These are phyloP conservation scores for Bufo gargarizans DNA, from an alignment of 2,113 vertebrate genomes.

Conservation along the genomic window DNA sequence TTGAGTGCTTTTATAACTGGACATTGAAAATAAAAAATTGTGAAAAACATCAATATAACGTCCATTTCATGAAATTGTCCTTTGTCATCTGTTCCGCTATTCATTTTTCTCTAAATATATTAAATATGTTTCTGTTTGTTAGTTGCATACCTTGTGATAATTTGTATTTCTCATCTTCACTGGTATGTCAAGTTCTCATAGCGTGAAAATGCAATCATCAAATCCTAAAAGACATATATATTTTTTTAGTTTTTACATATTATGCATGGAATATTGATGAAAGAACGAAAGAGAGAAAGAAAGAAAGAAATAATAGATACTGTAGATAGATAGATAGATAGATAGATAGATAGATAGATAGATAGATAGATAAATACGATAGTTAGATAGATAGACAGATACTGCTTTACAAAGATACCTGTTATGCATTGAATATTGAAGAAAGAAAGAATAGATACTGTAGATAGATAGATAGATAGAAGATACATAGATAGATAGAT, in stretches of 20 bases:
- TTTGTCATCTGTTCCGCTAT: not conserved
- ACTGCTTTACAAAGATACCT: no score
- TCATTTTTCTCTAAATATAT: not conserved
- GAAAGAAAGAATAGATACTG: no score
- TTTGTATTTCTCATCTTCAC: not conserved
- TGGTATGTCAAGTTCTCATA: not conserved
- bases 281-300: not conserved
- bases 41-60: no score
- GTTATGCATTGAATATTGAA: no score
- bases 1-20: not conserved
- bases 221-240: not conserved
- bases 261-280: no score
- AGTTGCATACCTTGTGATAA: not conserved
- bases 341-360: not conserved
- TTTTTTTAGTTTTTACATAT: not conserved
- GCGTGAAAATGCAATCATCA: not conserved
- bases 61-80: not conserved
- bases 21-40: not conserved
- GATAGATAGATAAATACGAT: not conserved
- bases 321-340: conserved; percentile 7
- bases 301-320: not conserved
- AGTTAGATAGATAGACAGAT: no score
- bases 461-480: not conserved
- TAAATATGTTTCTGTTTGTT: not conserved
- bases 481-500: not conserved